These are phyloP conservation scores for Syrista parreyssii DNA, from an alignment of 2,888 invertebrate species.

Conservation along the genomic window DNA sequence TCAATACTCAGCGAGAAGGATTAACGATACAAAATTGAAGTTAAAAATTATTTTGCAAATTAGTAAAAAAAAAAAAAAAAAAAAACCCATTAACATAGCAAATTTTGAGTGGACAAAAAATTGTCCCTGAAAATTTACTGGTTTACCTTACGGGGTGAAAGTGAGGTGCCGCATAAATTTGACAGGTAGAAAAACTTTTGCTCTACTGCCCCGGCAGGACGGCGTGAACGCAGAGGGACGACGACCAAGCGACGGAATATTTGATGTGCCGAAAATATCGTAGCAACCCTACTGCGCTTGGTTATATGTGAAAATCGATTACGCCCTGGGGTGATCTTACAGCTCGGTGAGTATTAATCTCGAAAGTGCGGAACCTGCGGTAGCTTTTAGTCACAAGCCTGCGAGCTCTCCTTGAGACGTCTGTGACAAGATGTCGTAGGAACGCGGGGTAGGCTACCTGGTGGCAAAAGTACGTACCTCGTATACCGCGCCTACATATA, in stretches of 20 bases:
- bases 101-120: not conserved
- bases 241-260: conserved; percentile 11
- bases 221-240: conserved; percentile 19
- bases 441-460: not conserved
- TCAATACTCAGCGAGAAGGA: not conserved
- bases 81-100: not conserved
- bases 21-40: no score
- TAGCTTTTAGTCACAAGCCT: not conserved
- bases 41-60: not conserved
- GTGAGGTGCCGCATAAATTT: conserved; percentile 40
- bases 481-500: not conserved
- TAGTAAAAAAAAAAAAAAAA: not conserved
- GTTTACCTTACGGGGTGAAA: conserved; percentile 21
- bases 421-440: not conserved
- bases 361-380: not conserved
- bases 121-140: conserved; percentile 28
- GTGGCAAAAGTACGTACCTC: not conserved
- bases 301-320: not conserved
- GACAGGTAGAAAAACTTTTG: conserved; percentile 33
- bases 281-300: not conserved
- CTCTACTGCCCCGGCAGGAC: conserved; percentile 25
- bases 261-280: not conserved
- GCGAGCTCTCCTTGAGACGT: not conserved
- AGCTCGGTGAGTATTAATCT: not conserved
- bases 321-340: not conserved